phyloP scores from a whole-genome alignment of 92 coral and sea anemone species.

The Montipora capitata region DNA sequence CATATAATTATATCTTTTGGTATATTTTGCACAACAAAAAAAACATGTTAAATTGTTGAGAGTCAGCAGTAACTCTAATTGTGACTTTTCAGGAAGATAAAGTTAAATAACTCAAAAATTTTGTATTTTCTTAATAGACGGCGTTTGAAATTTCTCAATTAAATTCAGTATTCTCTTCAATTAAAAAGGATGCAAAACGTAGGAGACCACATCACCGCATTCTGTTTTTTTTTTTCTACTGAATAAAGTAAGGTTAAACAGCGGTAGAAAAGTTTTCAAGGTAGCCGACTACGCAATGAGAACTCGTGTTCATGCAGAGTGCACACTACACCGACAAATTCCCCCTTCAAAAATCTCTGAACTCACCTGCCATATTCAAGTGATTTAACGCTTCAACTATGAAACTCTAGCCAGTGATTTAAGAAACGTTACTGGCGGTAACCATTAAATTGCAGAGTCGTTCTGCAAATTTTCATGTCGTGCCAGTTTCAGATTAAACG shows the following conservation, averaged over 20 bases:
- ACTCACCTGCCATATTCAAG: slow-evolving; percentile 33
- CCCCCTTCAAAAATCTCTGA: not conserved
- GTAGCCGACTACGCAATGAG: not conserved
- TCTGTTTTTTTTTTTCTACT: not conserved
- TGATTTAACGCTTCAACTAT: not conserved
- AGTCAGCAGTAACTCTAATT: no score
- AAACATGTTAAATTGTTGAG: no score
- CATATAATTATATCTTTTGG: no score
- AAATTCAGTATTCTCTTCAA: not conserved
- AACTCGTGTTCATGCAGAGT: not conserved
- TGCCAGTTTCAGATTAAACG: not conserved
- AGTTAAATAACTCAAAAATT: no score
- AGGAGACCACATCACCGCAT: no score
- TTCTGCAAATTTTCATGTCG: not conserved
- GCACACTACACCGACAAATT: not conserved
- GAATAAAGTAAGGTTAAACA: not conserved
- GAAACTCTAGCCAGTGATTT: not conserved
- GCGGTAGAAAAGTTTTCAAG: not conserved
- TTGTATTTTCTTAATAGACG: no score
- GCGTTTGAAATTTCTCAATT: not conserved
- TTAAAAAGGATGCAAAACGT: not conserved
- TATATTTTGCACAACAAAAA: no score
- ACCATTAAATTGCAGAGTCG: not conserved
- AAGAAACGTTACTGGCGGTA: not conserved
- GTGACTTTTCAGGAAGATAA: no score